phyloP scores from a whole-genome alignment of 2,888 invertebrate genomes.

The Cataglyphis albicans region DNA sequence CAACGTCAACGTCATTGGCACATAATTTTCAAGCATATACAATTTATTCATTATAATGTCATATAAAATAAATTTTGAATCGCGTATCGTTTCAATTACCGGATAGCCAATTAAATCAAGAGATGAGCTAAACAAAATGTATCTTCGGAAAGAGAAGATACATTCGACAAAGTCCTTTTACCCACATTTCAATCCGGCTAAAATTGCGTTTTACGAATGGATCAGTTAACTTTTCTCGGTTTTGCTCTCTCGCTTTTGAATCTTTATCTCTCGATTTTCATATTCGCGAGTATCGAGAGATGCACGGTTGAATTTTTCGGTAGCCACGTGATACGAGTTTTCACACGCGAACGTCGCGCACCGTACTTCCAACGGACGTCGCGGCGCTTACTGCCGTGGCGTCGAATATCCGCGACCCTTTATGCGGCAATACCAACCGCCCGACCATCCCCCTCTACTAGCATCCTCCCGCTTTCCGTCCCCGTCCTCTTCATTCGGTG shows the following conservation, averaged over 20 bases:
- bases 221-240: not conserved
- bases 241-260: not conserved
- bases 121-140: not conserved
- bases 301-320: not conserved
- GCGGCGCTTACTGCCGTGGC: conserved; percentile 71
- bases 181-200: not conserved
- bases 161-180: not conserved
- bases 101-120: not conserved
- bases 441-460: not conserved
- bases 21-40: not conserved
- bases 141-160: not conserved
- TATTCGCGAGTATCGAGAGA: not conserved
- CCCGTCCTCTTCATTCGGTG: not conserved
- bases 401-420: conserved; percentile 65
- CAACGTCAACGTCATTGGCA: not conserved
- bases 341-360: conserved; percentile 43
- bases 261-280: not conserved
- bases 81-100: not conserved
- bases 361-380: conserved; percentile 66
- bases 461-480: conserved; percentile 40
- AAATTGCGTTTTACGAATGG: not conserved
- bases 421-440: conserved; percentile 60
- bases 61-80: not conserved
- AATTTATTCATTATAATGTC: not conserved
- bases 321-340: conserved; percentile 67